Conservation (phyloP, 2,797 vertebrate genomes). For the Sebastolobus altivelis region DNA sequence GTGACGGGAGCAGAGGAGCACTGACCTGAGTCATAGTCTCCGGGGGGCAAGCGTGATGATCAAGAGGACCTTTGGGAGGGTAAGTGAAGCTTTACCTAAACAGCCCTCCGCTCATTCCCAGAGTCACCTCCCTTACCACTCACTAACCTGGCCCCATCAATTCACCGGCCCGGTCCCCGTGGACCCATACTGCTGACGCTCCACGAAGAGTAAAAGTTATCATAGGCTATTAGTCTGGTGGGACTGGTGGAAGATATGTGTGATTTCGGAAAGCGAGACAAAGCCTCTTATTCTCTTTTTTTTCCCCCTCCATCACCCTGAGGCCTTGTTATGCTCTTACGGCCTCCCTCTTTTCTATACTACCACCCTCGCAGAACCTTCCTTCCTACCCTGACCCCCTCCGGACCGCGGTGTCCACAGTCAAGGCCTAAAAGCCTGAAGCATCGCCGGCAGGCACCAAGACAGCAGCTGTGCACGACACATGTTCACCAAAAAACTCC, state of each 20-base stretch:
- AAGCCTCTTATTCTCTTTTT: background rate
- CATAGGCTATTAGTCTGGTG: constrained; percentile 33
- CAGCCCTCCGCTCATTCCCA: constrained; percentile 54
- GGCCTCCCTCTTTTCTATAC: constrained; percentile 14
- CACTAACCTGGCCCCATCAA: constrained; percentile 63
- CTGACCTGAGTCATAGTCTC: constrained; percentile 69
- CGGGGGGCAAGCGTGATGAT: constrained; percentile 63
- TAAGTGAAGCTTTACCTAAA: constrained; percentile 61
- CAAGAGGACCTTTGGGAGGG: constrained; percentile 67
- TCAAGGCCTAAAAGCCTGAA: constrained; percentile 49
- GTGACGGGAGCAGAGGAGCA: constrained; percentile 54
- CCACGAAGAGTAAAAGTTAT: constrained; percentile 58
- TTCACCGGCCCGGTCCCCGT: constrained; percentile 34
- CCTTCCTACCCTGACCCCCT: constrained; percentile 33
- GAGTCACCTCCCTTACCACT: constrained; percentile 60
- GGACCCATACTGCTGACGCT: constrained; percentile 42
- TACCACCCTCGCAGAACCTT: constrained; percentile 17
- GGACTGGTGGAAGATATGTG: constrained; percentile 21
- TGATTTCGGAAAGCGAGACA: constrained; percentile 21
- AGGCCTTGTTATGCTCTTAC: constrained; percentile 15
- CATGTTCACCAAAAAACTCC: constrained; percentile 67
- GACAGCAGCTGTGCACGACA: constrained; percentile 77
- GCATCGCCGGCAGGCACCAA: constrained; percentile 58
- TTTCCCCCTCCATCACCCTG: background rate
- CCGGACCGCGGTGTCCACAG: constrained; percentile 31